Conservation (phyloP, 1,140 invertebrate genomes). For the Triops longicaudatus region DNA sequence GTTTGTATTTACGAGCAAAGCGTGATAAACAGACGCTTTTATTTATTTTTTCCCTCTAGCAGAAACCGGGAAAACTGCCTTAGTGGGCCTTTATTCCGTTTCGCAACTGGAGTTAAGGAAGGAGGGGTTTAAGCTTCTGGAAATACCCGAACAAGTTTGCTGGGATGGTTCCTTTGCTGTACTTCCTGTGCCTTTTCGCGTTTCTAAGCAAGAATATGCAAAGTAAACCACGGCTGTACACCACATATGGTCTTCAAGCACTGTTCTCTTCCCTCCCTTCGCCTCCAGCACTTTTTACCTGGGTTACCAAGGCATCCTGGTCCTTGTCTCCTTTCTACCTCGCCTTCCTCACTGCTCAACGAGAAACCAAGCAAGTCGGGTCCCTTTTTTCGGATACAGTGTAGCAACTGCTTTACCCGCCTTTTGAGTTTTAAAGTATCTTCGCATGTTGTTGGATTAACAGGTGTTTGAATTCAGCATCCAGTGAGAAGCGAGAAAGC, state of each 20-base stretch:
- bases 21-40: not conserved
- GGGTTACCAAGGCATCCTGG: not conserved
- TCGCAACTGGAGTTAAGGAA: not conserved
- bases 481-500: not conserved
- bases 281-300: not conserved
- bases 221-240: not conserved
- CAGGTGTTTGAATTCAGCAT: not conserved
- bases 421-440: not conserved
- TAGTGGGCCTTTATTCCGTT: not conserved
- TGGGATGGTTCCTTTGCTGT: not conserved
- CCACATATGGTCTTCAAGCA: not conserved
- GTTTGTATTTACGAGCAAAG: not conserved
- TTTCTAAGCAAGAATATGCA: not conserved
- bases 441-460: not conserved
- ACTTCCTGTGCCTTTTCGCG: not conserved
- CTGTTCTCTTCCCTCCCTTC: not conserved
- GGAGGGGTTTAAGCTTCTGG: not conserved
- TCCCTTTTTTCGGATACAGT: not conserved
- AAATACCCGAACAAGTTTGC: not conserved
- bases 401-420: not conserved
- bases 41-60: not conserved
- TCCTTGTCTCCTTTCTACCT: not conserved
- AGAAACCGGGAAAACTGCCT: not conserved
- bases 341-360: not conserved
- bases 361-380: not conserved